Base-by-base conservation (phyloP, 2,888 invertebrate genomes). In the Chloromyia formosa region DNA sequence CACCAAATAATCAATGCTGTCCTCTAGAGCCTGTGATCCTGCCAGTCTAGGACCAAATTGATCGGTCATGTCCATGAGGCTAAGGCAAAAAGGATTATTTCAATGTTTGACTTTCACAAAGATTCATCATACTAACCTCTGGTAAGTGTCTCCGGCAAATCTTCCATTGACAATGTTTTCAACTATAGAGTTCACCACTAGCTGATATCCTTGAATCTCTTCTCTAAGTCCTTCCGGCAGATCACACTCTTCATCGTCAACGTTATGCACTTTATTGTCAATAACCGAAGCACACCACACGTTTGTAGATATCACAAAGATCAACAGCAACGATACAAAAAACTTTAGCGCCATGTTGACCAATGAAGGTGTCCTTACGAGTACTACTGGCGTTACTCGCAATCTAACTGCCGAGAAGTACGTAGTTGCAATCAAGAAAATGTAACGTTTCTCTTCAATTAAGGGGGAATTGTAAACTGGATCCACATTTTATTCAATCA, bases 1-100 rank as follows among this genome's bases (percentile, higher is more conserved):
- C 35, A 88, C 78, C 86, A 92, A 89, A 79, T 90, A 91, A 83
- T 93, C 90, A 76, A 93, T 92, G 1, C 92, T 86, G 27, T 88
- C 81, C 82, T 93, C 93, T 62, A 93, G 85, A 64, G 83, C 86
- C 76, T 88, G 81, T 0, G 91, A 88, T 0, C 93, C 93, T 0
- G 90, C 86, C 18, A 90, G 86, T 68, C 93, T 85, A 9, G 88
- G 84, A 0, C 92, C 92, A 83, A 91, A 92, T 78, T 85, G 89
- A 77, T 89, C 89, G 0, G 87, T 87, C 79, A 89, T 88, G 3
- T 81, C 79, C 0, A 86, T 82, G 53, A 89, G 80, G 77, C 87
- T 82, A 74, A 23, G 78, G 78, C 62, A 58, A 35, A 7, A 35
- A 35, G 3, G 7, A 35, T n/a, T n/a, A 7, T 35, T 35, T 35